Conservation (phyloP, 2,888 invertebrate species). For the Scaptomyza parva region DNA sequence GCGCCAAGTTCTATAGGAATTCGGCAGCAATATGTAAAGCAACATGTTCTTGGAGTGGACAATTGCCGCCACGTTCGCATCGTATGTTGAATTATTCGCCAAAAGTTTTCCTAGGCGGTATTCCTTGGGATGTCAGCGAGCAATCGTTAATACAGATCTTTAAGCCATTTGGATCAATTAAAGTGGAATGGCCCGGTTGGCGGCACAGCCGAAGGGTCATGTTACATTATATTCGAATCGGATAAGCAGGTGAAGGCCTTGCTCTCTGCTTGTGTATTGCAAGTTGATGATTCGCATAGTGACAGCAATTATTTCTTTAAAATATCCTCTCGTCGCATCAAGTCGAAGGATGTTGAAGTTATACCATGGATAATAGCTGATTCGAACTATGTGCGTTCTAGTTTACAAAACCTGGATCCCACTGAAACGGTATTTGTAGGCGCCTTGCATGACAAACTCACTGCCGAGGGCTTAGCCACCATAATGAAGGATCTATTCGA, state of each 20-base stretch:
- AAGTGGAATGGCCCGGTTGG: constrained; percentile 96
- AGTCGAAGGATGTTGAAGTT: constrained; percentile 97
- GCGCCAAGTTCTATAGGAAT: constrained; percentile 83
- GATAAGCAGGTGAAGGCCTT: constrained; percentile 96
- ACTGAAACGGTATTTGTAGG: constrained; percentile 99
- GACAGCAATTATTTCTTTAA: constrained; percentile 95
- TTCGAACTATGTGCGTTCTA: constrained; percentile 93
- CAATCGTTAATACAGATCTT: constrained; percentile 93
- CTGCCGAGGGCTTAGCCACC: constrained; percentile 95
- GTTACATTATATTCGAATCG: constrained; percentile 97
- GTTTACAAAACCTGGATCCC: constrained; percentile 93
- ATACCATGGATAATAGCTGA: constrained; percentile 98
- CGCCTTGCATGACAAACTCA: constrained; percentile 96
- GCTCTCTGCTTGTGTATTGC: constrained; percentile 93
- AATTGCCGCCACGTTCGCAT: constrained; percentile 90
- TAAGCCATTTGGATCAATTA: constrained; percentile 94
- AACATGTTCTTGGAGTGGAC: constrained; percentile 94
- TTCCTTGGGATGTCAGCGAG: constrained; percentile 98
- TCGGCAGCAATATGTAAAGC: constrained; percentile 86
- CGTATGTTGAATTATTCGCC: constrained; percentile 93
- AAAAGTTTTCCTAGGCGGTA: constrained; percentile 97
- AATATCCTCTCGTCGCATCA: constrained; percentile 94
- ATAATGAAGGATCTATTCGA: constrained; percentile 99
- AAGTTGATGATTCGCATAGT: constrained; percentile 87
- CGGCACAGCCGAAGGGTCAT: constrained; percentile 93